Conservation (phyloP, 2,888 invertebrate genomes). For the Galeruca laticollis region DNA sequence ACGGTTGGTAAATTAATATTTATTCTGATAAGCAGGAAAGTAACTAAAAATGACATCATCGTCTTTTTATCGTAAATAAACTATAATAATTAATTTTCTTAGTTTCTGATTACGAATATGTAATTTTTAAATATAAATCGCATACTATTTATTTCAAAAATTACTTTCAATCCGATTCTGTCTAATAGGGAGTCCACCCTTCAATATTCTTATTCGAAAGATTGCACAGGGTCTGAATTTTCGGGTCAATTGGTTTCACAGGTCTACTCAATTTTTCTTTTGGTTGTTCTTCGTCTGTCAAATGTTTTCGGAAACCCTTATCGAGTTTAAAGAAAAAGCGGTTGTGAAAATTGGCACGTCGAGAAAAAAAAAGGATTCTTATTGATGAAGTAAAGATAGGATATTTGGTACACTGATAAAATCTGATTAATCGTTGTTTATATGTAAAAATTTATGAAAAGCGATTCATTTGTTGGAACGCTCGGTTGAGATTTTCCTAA, state of each 20-base stretch:
- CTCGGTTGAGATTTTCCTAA: too few species aligned
- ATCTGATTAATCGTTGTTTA: too few species aligned
- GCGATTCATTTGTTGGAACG: too few species aligned
- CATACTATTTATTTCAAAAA: neutral
- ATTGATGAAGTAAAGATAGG: slow-evolving; percentile 3
- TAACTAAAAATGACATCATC: too few species aligned
- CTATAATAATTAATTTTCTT: too few species aligned
- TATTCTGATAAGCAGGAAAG: too few species aligned
- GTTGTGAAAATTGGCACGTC: slow-evolving; percentile 35
- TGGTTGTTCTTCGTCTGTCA: slow-evolving; percentile 37
- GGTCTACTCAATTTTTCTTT: slow-evolving; percentile 44
- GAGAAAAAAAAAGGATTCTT: slow-evolving; percentile 6
- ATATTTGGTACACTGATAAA: neutral
- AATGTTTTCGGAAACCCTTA: slow-evolving; percentile 41
- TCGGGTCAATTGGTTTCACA: slow-evolving; percentile 46
- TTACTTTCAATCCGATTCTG: slow-evolving; percentile 13
- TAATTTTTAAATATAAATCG: neutral
- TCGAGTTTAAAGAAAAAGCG: slow-evolving; percentile 28
- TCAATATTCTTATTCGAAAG: slow-evolving; percentile 41
- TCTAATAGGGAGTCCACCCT: neutral
- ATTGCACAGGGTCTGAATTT: slow-evolving; percentile 36
- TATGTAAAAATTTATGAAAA: too few species aligned
- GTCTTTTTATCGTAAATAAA: too few species aligned
- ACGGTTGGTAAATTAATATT: too few species aligned
- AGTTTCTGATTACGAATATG: too few species aligned